A percentile compares a stretch with the other conserved stretches of the same genome.
These are phyloP conservation scores for Hypena proboscidalis DNA, from an alignment of 2,888 invertebrate species.

Conservation along the genomic window DNA sequence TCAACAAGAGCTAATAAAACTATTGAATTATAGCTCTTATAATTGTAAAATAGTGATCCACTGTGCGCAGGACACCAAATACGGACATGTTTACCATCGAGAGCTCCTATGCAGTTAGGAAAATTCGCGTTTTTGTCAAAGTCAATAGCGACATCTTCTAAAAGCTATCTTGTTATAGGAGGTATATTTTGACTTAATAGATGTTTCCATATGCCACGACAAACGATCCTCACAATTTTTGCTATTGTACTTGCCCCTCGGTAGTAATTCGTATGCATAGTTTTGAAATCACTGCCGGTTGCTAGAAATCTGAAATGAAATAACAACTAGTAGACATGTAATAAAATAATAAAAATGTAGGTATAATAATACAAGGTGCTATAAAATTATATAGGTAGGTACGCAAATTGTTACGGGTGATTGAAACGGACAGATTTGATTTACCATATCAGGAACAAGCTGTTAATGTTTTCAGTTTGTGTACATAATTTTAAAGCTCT, in stretches of 20 bases:
- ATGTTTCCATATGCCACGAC: constrained; percentile 31
- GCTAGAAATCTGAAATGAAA: too few relatives aligned
- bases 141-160: constrained; percentile 24
- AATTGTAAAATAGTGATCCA: constrained; percentile 38
- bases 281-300: too few relatives aligned
- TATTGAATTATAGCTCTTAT: constrained; percentile 32
- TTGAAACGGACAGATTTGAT: too few relatives aligned
- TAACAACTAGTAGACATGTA: too few relatives aligned
- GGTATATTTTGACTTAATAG: constrained; percentile 29
- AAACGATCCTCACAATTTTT: constrained; percentile 29
- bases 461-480: too few relatives aligned
- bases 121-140: constrained; percentile 33
- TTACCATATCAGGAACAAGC: too few relatives aligned
- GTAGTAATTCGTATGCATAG: constrained; percentile 18
- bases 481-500: too few relatives aligned
- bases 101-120: too few relatives aligned
- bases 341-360: too few relatives aligned
- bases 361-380: too few relatives aligned
- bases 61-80: constrained; percentile 17
- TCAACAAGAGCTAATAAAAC: constrained; percentile 25
- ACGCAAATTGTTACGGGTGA: too few relatives aligned
- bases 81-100: constrained; percentile 37
- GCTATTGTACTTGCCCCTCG: constrained; percentile 31
- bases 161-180: constrained; percentile 28
- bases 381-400: too few relatives aligned